phyloP scores from a whole-genome alignment of 2,113 vertebrate species.

The Corythoichthys intestinalis region DNA sequence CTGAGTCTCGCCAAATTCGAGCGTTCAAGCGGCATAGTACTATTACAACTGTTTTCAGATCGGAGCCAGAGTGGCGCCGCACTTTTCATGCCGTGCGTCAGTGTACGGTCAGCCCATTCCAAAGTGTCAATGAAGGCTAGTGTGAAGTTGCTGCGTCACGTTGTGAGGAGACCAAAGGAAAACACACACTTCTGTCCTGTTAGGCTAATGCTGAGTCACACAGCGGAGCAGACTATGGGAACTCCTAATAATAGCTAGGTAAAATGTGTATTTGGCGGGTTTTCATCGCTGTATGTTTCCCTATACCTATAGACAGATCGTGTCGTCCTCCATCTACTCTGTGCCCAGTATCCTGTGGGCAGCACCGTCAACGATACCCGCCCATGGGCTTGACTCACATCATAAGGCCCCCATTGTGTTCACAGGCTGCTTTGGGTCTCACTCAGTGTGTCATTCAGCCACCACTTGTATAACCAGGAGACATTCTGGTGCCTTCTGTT shows the following conservation, averaged over 20 bases:
- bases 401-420: conserved; percentile 72
- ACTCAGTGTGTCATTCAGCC: conserved; percentile 65
- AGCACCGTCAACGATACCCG: conserved; percentile 59
- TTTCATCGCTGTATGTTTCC: conserved; percentile 30
- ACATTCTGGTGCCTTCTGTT: conserved; percentile 71
- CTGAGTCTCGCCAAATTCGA: conserved; percentile 26
- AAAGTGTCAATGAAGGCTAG: conserved; percentile 60
- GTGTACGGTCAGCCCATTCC: conserved; percentile 30
- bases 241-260: conserved; percentile 18
- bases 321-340: conserved; percentile 28
- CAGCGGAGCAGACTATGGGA: conserved; percentile 40
- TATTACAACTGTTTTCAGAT: conserved; percentile 24
- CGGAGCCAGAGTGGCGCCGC: conserved; percentile 26
- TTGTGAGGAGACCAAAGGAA: conserved; percentile 45
- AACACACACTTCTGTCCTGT: conserved; percentile 41
- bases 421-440: conserved; percentile 66
- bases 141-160: conserved; percentile 60
- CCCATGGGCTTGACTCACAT: conserved; percentile 64
- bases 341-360: conserved; percentile 59
- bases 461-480: conserved; percentile 70
- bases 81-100: conserved; percentile 51
- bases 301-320: conserved; percentile 20
- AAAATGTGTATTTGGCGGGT: conserved; percentile 29
- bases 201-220: conserved; percentile 48
- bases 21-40: conserved; percentile 39